Evolutionary conservation across 2,797 vertebrate species (phyloP), one percentile per base, ranked within the genome.

Genomic region (Clarias laeviceps): DNA sequence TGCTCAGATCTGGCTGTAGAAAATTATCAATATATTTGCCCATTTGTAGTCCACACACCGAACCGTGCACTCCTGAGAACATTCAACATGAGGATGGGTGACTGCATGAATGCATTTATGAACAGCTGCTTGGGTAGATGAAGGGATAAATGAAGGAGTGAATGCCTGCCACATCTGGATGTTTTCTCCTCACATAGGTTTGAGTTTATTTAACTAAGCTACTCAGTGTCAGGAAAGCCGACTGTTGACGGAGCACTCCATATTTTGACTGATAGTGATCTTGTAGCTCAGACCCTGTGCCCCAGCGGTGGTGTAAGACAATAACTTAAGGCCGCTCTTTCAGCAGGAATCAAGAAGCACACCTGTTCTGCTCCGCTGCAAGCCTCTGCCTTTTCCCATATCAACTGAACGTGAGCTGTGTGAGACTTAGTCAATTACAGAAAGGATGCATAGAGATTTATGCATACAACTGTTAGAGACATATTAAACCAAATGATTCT

Each of bases 261-360:
- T 88, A 88, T 89, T 88, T 92, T 94, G 92, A 91, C 93, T 91
- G 92, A 93, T 90, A 94, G 91, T 93, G 95, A 95, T 94, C 94
- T 92, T 90, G 85, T 73, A 69, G 90, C 84, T 93, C 91, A 93
- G 92, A 91, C 93, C 82, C 32, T 40, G 88, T 90, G 92, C 90
- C 92, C 91, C 65, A 81, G 91, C 90, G 89, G 89, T 90, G 90
- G 91, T 92, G 94, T 93, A 95, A 94, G 93, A 94, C 93, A 95
- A 95, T 94, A 94, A 93, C 93, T 93, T 94, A 93, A 93, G 91
- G 92, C 93, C 91, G 93, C 92, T 93, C 74, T 92, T 91, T 87
- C 86, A 89, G 91, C 81, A 79, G 78, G 88, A 85, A 84, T 89
- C 87, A 69, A 74, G 64, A 85, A 92, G 91, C 89, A 91, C 94